Evolutionary conservation across 2,888 invertebrate genomes (phyloP), one percentile per base, ranked within the genome.

Genomic region (Drosophila austrosaltans): DNA sequence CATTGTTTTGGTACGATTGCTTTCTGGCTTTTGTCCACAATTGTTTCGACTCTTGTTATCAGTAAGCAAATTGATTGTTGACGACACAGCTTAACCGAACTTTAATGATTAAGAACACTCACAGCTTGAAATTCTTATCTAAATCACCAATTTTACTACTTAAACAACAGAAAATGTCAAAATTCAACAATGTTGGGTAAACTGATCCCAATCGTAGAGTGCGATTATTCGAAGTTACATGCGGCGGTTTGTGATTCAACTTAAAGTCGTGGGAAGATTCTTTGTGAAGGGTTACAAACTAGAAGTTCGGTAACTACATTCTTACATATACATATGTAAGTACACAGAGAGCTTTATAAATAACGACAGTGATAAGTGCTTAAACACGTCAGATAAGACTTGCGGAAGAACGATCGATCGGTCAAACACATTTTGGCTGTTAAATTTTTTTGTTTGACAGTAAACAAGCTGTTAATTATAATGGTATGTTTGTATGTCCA

Each of bases 21-120:
- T 72, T 64, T 57, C 66, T 62, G 61, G 57, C 59, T 67, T 69
- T 67, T 72, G 61, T 62, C 67, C 67, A 44, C 58, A 72, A 72
- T 67, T 72, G 66, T 59, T 72, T 67, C 72, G 67, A 61, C 67
- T 61, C 54, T 54, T 59, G 61, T 72, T 72, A 72, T 72, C 72
- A 62, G 58, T 53, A 22, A 48, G 16, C 22, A 12, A 32, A 54
- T 66, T 66, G 32, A 60, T 72, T 72, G 66, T 66, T 72, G 61
- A 72, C 72, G 53, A 62, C 61, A 62, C 61, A 57, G 60, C 60
- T 71, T 66, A 66, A 66, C 71, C 56, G 60, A 65, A 60, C 65
- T 44, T 48, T 8, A 36, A 36, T 36, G 8, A 36, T 36, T 8
- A 36, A 8, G 10, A 22, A 48, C 48, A 22, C 22, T 30, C 30